A percentile compares a stretch with the other conserved stretches of the same genome.
These are phyloP conservation scores for Pedetes capensis DNA, from an alignment of 2,113 vertebrate species.

Conservation along the genomic window DNA sequence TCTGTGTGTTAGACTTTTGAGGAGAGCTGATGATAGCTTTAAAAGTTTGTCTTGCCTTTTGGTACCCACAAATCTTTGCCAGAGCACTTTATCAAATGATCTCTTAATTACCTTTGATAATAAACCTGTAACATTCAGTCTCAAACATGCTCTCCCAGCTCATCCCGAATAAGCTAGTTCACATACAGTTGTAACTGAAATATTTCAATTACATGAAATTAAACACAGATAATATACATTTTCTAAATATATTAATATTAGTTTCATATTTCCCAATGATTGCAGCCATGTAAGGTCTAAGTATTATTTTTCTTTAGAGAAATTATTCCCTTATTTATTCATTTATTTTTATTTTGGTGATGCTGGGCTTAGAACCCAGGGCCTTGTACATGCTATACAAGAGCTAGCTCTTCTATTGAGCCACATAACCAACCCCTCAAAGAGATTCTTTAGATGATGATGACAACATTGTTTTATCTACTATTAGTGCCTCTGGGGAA, in stretches of 20 bases:
- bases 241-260: background rate
- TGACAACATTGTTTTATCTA: background rate
- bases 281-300: background rate
- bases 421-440: background rate
- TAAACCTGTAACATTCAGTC: background rate
- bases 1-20: background rate
- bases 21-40: background rate
- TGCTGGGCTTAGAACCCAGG: no score
- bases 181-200: background rate
- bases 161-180: background rate
- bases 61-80: background rate
- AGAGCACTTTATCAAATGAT: background rate
- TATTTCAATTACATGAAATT: constrained; percentile 8
- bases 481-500: background rate
- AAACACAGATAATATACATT: background rate
- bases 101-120: background rate
- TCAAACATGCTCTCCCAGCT: background rate
- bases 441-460: background rate
- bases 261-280: background rate
- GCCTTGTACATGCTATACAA: no score
- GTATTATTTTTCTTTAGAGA: background rate
- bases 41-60: background rate
- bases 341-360: no score
- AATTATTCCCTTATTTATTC: no score
- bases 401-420: no score